Base-by-base conservation (phyloP, 2,888 invertebrate genomes). In the Thysanoteuthis rhombus region DNA sequence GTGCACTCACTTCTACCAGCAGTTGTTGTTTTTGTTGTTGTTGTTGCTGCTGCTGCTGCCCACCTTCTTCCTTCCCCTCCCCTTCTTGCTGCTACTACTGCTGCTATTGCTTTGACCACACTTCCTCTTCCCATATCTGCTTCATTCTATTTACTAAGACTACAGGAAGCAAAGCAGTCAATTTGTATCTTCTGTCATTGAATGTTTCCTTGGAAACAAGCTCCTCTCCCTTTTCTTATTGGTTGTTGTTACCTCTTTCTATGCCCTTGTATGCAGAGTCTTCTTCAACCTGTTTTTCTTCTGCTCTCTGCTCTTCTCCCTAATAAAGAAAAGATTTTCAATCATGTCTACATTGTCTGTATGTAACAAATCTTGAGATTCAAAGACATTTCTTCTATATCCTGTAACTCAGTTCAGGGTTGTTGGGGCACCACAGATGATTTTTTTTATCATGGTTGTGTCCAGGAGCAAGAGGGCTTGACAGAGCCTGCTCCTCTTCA, bases 1-100 rank as follows among this genome's bases (percentile, higher is more conserved):
- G 93, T 52, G 45, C 92, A 40, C 40, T n/a, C 40, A 45, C 45
- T 45, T 45, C 92, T 92, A 40, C 92, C 92, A 92, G 42, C 92
- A 45, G 92, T 39, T 42, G 91, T 40, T 92, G 91, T 45, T 92
- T 36, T 45, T 92, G 42, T 40, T 45, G 8, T 40, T 40, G 22
- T 42, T 92, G 36, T 92, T 32, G 40, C 40, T 91, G 25, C 40
- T n/a, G 32, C 42, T 39, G 90, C 39, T 39, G 10, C 90, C 32
- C n/a, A n/a, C 90, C 39, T 16, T 32, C 19, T 32, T 39, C 90
- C 36, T 25, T 39, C 19, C 28, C 42, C 39, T 12, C 19, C 45
- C 19, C 6, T 92, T 92, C 16, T 32, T 40, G 92, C 92, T 42
- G 40, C 45, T 45, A 28, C 92, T 45, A n/a, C 92, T 42, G 40